These are phyloP conservation scores for Romanogobio albipinnatus DNA, from an alignment of 2,113 vertebrate species.

Conservation along the genomic window DNA sequence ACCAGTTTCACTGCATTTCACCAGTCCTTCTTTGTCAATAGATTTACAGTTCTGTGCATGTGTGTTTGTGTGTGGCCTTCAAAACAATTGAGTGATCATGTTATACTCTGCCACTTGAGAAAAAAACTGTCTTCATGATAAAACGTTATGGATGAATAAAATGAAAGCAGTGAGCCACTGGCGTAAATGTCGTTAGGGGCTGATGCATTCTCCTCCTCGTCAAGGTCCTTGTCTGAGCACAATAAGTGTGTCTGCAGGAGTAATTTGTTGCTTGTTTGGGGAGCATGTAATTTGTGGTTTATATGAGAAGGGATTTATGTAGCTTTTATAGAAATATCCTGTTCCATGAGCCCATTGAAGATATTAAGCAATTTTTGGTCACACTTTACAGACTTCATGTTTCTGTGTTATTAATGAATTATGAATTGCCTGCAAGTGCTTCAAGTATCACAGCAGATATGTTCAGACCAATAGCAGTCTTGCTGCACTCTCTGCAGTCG, in stretches of 20 bases:
- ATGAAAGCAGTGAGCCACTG: background rate
- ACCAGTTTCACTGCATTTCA: background rate
- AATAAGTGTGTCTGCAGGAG: background rate
- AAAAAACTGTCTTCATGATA: background rate
- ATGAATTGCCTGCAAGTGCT: background rate
- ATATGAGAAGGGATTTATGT: constrained; percentile 4
- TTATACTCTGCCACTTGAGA: constrained; percentile 23
- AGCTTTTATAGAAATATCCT: background rate
- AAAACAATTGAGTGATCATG: background rate
- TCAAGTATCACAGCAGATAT: background rate
- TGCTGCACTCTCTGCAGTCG: background rate
- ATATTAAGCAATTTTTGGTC: background rate
- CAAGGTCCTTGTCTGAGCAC: background rate
- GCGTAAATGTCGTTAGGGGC: background rate
- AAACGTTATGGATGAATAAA: constrained; percentile 6
- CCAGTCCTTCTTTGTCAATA: constrained; percentile 9
- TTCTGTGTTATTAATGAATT: background rate
- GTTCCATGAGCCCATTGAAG: background rate
- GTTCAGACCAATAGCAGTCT: background rate
- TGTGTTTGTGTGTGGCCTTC: background rate
- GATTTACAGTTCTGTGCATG: background rate
- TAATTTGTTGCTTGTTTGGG: constrained; percentile 24
- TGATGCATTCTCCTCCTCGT: constrained; percentile 19
- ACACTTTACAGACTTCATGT: background rate
- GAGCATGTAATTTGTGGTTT: background rate